Conservation (phyloP, 2,113 vertebrate genomes). For the Typhlomys cinereus region DNA sequence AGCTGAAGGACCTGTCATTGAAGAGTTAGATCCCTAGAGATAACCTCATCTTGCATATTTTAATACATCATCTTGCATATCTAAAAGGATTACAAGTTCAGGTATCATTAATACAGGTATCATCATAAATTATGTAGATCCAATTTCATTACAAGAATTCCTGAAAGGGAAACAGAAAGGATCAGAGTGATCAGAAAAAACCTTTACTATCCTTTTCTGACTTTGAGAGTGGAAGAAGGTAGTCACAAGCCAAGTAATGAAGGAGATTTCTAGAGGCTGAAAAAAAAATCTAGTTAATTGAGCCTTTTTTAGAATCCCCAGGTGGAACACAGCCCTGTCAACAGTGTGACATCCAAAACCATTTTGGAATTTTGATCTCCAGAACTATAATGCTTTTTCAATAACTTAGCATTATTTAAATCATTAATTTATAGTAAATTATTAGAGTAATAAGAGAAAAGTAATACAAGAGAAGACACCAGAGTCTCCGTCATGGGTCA, state of each 20-base stretch:
- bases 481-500: background rate
- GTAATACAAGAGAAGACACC: background rate
- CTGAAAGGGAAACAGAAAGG: background rate
- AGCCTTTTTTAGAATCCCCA: background rate
- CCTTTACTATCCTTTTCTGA: background rate
- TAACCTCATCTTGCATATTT: fast-evolving
- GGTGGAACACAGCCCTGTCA: background rate
- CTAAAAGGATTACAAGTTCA: background rate
- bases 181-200: background rate
- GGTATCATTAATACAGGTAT: background rate
- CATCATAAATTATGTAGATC: background rate
- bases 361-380: background rate
- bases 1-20: background rate
- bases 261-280: background rate
- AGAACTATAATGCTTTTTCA: background rate
- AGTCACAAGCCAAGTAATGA: background rate
- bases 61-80: background rate
- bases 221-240: background rate
- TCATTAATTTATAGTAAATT: background rate
- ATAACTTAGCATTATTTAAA: background rate
- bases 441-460: background rate
- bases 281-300: background rate
- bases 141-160: background rate
- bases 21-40: background rate
- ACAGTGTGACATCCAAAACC: background rate